A percentile compares a stretch with the other conserved stretches of the same genome.
Evolutionary conservation across 2,888 invertebrate genomes (phyloP).

Genomic region (Poecilus cupreus): DNA sequence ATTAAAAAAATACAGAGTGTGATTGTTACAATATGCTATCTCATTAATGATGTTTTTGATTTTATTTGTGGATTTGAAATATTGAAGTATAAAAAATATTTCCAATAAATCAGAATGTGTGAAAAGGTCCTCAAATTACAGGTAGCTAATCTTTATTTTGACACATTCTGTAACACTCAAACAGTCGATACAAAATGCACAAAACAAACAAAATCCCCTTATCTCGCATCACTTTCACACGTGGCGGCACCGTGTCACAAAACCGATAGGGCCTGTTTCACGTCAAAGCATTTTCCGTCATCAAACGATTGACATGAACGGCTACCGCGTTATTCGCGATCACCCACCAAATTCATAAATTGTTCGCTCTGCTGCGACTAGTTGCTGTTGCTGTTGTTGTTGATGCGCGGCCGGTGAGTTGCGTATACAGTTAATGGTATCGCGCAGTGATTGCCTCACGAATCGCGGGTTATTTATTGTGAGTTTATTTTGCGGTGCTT

Average conservation of each 20-base stretch:
- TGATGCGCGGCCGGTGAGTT: no score
- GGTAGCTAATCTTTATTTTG: no score
- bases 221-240: constrained; percentile 33
- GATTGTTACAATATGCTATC: no score
- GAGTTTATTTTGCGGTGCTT: neutral
- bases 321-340: neutral
- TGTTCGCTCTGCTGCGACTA: neutral
- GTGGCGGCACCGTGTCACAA: no score
- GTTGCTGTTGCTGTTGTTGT: neutral
- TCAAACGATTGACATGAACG: constrained; percentile 14
- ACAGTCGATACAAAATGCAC: neutral
- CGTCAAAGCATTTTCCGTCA: constrained; percentile 33
- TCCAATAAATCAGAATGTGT: no score
- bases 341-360: neutral
- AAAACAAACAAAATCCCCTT: constrained; percentile 19
- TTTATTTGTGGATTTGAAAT: no score
- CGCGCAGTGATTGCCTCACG: no score
- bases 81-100: no score
- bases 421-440: no score
- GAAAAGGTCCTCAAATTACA: no score
- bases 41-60: no score
- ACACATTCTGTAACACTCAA: neutral
- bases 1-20: no score
- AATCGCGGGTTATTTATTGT: neutral
- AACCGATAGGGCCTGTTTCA: constrained; percentile 23